These are phyloP conservation scores for Brachymystax lenok DNA, from an alignment of 2,797 vertebrate species.

Conservation along the genomic window DNA sequence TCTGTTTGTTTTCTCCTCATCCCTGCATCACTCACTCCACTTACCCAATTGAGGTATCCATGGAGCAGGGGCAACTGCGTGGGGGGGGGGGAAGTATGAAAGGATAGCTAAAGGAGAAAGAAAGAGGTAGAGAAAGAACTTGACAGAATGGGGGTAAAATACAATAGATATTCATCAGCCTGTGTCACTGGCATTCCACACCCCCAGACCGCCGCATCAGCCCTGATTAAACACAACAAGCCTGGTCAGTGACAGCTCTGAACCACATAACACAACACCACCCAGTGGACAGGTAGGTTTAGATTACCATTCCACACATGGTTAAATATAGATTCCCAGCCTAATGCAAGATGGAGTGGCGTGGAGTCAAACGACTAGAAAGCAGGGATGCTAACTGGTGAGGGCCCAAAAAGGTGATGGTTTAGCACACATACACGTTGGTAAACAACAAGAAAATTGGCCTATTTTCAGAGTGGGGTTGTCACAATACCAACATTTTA, in stretches of 20 bases:
- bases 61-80: constrained; percentile 2
- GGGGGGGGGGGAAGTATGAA: neutral
- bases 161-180: no score
- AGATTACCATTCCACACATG: neutral
- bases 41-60: constrained; percentile 30
- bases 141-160: neutral
- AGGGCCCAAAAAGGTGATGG: no score
- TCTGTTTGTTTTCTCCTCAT: constrained; percentile 7
- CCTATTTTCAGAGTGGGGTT: no score
- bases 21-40: constrained; percentile 2
- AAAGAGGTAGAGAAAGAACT: neutral
- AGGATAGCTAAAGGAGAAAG: neutral
- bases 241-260: neutral
- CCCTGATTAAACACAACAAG: neutral
- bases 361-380: neutral
- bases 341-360: neutral
- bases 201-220: neutral
- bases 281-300: no score
- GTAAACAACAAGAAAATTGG: neutral
- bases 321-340: neutral
- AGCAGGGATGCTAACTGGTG: no score
- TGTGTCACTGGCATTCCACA: neutral
- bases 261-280: neutral
- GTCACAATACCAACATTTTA: no score
- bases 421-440: neutral